These are phyloP conservation scores for Poeciliopsis occidentalis DNA, from an alignment of 2,113 vertebrate genomes.

Conservation along the genomic window DNA sequence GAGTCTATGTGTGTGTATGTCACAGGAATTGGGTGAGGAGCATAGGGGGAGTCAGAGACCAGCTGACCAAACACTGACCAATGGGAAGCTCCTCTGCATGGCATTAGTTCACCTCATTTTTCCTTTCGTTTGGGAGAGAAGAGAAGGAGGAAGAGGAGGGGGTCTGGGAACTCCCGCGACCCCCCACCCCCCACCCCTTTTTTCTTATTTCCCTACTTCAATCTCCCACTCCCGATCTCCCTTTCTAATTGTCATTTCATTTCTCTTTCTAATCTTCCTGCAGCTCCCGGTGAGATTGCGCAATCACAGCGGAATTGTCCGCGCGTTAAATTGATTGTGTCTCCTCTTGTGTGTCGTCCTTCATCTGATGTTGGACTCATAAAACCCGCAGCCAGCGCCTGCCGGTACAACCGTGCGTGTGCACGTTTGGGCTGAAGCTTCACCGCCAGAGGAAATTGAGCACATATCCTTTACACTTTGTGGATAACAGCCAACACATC, in stretches of 20 bases:
- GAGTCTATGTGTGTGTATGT: conserved; percentile 17
- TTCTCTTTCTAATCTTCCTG: conserved; percentile 53
- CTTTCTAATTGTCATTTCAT: conserved; percentile 49
- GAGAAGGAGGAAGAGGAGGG: conserved; percentile 70
- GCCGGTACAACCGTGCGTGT: neutral
- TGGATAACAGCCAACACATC: conserved; percentile 57
- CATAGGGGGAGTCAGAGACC: conserved; percentile 83
- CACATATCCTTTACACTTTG: conserved; percentile 63
- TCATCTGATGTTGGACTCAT: conserved; percentile 61
- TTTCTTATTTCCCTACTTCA: conserved; percentile 50
- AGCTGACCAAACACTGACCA: conserved; percentile 97
- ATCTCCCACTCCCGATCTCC: conserved; percentile 25
- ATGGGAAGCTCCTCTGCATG: conserved; percentile 89
- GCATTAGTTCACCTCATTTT: conserved; percentile 46
- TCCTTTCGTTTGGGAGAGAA: conserved; percentile 60
- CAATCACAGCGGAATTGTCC: conserved; percentile 72
- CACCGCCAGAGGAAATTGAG: conserved; percentile 49
- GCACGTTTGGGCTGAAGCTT: neutral
- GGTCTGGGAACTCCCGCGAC: conserved; percentile 49
- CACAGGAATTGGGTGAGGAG: conserved; percentile 29
- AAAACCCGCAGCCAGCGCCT: conserved; percentile 41
- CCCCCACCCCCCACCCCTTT: neutral
- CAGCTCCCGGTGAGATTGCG: conserved; percentile 73
- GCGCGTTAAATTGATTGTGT: conserved; percentile 76
- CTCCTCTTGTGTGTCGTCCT: conserved; percentile 53